Evolutionary conservation across 64 coral and sea anemone genomes (phyloP).

Genomic region (Dendronephthya gigantea): DNA sequence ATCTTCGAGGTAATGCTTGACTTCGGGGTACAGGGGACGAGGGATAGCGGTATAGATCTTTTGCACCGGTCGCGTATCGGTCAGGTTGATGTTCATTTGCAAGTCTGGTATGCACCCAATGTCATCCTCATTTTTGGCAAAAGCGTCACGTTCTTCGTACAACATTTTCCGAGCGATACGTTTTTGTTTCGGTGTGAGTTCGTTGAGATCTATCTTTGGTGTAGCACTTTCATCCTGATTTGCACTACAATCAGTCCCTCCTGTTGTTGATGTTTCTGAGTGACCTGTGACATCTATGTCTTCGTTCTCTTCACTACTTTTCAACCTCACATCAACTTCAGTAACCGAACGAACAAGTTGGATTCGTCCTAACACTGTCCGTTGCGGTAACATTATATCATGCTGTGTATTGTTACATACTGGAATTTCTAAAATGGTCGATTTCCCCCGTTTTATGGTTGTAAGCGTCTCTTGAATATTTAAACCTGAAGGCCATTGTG

Average conservation of each 20-base stretch:
- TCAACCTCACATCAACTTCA: neutral
- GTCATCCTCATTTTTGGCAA: neutral
- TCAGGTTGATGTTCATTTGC: neutral
- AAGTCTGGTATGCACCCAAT: neutral
- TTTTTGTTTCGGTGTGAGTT: neutral
- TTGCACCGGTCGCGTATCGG: neutral
- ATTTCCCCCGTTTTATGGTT: neutral
- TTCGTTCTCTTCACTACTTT: neutral
- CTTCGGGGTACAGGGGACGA: neutral
- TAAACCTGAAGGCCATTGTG: slow-evolving; percentile 44
- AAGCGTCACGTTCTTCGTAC: neutral
- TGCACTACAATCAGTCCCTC: neutral
- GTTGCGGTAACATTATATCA: neutral
- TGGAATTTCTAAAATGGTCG: neutral
- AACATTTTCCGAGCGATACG: neutral
- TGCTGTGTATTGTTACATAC: neutral
- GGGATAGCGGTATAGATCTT: neutral
- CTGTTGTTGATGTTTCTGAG: neutral
- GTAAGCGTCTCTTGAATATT: neutral
- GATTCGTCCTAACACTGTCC: neutral
- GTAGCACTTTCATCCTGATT: neutral
- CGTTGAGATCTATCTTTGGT: neutral
- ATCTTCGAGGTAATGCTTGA: slow-evolving; percentile 7
- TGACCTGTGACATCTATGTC: neutral
- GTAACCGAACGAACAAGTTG: slow-evolving; percentile 15